Evolutionary conservation across 2,113 vertebrate species (phyloP), one percentile per base, ranked within the genome.

Genomic region (Tachysurus fulvidraco): DNA sequence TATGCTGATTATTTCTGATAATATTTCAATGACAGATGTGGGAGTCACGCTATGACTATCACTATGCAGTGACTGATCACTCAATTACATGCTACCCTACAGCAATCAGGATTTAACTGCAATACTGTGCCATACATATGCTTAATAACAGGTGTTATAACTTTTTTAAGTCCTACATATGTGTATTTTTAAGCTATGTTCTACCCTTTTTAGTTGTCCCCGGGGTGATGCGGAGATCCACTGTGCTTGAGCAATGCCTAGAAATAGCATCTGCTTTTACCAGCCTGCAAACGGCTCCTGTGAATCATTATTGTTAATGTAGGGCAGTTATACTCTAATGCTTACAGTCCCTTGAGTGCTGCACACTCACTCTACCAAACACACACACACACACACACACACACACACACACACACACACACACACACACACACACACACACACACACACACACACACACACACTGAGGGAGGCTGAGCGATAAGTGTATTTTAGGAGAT

Each of bases 401-500:
- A n/a, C n/a, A n/a, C n/a, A n/a, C 65, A 55, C 23, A 30, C 80
- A 46, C 83, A 54, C 57, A 67, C 57, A 36, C 44, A 84, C 1
- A 41, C 54, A 73, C 60, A 50, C 71, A 79, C 19, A 74, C 80
- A 74, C 65, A 36, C 67, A n/a, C 65, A 55, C 23, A 30, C 80
- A 46, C 83, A 54, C 57, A n/a, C n/a, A n/a, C n/a, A n/a, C n/a
- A n/a, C n/a, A n/a, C n/a, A 81, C 25, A 79, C 4, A 16, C 62
- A 73, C 41, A 81, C 69, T 55, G 64, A 69, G 64, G 85, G 36
- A 83, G 65, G 54, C 69, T 86, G 55, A 83, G 54, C 71, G 84
- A 86, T 86, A 89, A 87, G 83, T n/a, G 83, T 90, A 91, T 90
- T 92, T 89, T 91, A 83, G 85, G 79, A 60, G 52, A 85, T 77